These are phyloP conservation scores for Polyploca ridens DNA, from an alignment of 2,888 invertebrate species.

Conservation along the genomic window DNA sequence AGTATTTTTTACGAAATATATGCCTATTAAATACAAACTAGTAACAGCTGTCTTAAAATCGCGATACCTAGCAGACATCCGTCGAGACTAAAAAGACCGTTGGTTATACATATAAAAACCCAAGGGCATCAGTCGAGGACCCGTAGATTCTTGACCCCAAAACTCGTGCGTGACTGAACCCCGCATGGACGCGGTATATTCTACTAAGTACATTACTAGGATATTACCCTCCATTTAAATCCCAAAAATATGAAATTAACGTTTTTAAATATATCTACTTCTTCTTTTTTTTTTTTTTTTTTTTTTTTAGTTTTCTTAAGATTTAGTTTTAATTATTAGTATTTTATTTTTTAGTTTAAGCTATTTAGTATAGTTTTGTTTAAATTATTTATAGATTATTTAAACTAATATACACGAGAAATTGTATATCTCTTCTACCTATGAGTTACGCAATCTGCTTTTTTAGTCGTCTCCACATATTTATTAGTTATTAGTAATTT, in stretches of 20 bases:
- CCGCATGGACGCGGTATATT: constrained; percentile 42
- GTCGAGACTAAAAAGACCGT: constrained; percentile 46
- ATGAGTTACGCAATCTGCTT: no score
- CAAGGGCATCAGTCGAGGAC: constrained; percentile 77
- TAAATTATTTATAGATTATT: no score
- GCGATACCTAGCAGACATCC: constrained; percentile 28
- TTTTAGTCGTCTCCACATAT: no score
- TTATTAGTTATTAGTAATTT: no score
- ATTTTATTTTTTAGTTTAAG: no score
- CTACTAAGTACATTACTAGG: constrained; percentile 41
- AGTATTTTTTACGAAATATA: no score
- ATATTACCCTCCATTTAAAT: constrained; percentile 37
- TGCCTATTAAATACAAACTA: constrained; percentile 10
- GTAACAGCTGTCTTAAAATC: constrained; percentile 21
- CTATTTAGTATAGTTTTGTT: no score
- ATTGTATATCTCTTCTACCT: no score
- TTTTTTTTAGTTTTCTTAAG: no score
- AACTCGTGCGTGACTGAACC: constrained; percentile 45
- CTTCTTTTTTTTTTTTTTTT: no score
- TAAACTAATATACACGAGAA: no score
- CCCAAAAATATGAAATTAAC: background rate
- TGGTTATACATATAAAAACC: constrained; percentile 61
- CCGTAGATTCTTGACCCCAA: constrained; percentile 77
- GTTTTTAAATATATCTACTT: background rate
- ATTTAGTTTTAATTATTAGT: no score